Percentiles rank a stretch among this genome's conserved stretches.
phyloP scores from a whole-genome alignment of 2,797 vertebrate genomes.

The Clarias pachynema region DNA sequence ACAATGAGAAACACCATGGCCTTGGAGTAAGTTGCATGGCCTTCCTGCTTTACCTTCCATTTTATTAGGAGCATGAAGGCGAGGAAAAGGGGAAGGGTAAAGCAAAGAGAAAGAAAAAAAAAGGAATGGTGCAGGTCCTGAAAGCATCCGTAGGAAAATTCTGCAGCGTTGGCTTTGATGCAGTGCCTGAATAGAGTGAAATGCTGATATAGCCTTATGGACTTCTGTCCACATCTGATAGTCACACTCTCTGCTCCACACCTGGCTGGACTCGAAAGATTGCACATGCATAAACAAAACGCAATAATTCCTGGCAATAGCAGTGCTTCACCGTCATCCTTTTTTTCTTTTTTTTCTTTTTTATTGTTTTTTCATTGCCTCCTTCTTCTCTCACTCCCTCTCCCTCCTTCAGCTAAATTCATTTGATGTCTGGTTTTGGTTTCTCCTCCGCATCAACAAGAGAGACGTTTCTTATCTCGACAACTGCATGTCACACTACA shows the following conservation, averaged over 20 bases:
- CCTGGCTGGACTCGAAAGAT: slow-evolving; percentile 66
- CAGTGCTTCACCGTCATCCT: slow-evolving; percentile 10
- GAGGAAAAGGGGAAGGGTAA: slow-evolving; percentile 1
- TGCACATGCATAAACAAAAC: slow-evolving; percentile 68
- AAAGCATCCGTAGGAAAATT: slow-evolving; percentile 16
- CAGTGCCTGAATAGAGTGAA: slow-evolving; percentile 6
- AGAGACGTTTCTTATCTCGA: slow-evolving; percentile 47
- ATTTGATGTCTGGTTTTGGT: slow-evolving; percentile 67
- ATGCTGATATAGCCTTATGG: slow-evolving; percentile 57
- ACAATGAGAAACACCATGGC: slow-evolving; percentile 6
- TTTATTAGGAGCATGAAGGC: slow-evolving; percentile 24
- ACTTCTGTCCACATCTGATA: slow-evolving; percentile 71
- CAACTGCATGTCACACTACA: slow-evolving; percentile 43
- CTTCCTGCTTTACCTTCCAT: slow-evolving; percentile 22
- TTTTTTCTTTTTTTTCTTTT: background rate
- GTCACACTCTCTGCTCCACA: slow-evolving; percentile 67
- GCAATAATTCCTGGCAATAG: slow-evolving; percentile 57
- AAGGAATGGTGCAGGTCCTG: background rate
- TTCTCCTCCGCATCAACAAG: slow-evolving; percentile 43
- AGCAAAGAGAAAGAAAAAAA: background rate
- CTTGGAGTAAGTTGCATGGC: slow-evolving; percentile 7
- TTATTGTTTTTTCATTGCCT: background rate
- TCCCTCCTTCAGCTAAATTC: slow-evolving; percentile 49
- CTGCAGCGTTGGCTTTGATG: slow-evolving; percentile 25
- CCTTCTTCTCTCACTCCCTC: slow-evolving; percentile 50